These are phyloP conservation scores for Matsumyia berberina DNA, from an alignment of 2,888 invertebrate species.

Conservation along the genomic window DNA sequence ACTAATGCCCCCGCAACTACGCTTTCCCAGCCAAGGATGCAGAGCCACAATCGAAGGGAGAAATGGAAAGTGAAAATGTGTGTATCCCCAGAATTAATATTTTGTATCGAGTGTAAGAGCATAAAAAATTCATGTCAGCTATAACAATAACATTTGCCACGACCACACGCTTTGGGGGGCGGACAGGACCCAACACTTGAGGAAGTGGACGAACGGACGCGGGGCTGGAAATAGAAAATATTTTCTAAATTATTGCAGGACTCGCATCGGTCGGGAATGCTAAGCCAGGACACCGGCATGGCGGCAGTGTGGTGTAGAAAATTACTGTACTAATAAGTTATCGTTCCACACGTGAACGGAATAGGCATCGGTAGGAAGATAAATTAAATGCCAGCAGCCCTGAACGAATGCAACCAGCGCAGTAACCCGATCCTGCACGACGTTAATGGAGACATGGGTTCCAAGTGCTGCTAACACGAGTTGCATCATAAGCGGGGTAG, in stretches of 20 bases:
- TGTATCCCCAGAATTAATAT: slow-evolving; percentile 74
- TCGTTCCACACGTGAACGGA: slow-evolving; percentile 61
- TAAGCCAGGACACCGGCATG: slow-evolving; percentile 47
- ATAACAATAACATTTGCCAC: slow-evolving; percentile 73
- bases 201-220: slow-evolving; percentile 1
- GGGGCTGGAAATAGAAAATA: slow-evolving; percentile 55
- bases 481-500: slow-evolving; percentile 60
- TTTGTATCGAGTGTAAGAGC: slow-evolving; percentile 68
- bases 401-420: slow-evolving; percentile 47
- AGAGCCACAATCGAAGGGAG: slow-evolving; percentile 1
- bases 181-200: slow-evolving; percentile 6
- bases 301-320: slow-evolving; percentile 35
- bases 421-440: slow-evolving; percentile 57
- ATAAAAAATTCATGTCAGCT: slow-evolving; percentile 76
- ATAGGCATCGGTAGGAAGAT: slow-evolving; percentile 40
- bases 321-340: slow-evolving; percentile 71
- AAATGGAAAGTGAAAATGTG: slow-evolving; percentile 72
- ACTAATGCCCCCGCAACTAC: slow-evolving; percentile 48
- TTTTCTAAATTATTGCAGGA: slow-evolving; percentile 68
- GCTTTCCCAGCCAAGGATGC: slow-evolving; percentile 43
- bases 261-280: slow-evolving; percentile 56
- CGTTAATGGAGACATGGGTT: slow-evolving; percentile 68
- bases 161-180: slow-evolving; percentile 45
- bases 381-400: slow-evolving; percentile 20
- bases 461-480: slow-evolving; percentile 69